Evolutionary conservation across 2,113 vertebrate species (phyloP), one percentile per base, ranked within the genome.

Genomic region (Phalacrocorax brasilianus): DNA sequence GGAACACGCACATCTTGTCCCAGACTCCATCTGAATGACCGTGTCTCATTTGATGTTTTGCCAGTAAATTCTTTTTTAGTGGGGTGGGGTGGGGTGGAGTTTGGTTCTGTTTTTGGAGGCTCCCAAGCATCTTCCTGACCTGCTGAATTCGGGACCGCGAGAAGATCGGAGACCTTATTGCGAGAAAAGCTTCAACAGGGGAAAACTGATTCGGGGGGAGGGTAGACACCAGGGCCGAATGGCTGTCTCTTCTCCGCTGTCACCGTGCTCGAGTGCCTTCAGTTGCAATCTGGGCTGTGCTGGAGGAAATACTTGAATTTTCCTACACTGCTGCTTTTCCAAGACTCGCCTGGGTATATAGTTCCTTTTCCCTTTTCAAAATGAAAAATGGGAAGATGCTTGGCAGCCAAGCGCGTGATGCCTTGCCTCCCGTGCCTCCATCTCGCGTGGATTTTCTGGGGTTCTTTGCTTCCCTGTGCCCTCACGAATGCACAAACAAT

Each of bases 201-300:
- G 44, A 61, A 84, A 52, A 47, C 26, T 73, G 83, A 73, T 33
- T n/a, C 65, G 66, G 63, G 89, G 83, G 63, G 82, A 70, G 71
- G 94, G 95, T 89, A 89, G 89, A 89, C 92, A 47, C 79, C 42
- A 44, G 2, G 66, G 73, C 96, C 53, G 42, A 94, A 58, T 83
- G 77, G 81, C 86, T 81, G 77, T 93, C 79, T 93, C 94, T 94
- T 94, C 95, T 97, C 95, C 59, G 88, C 72, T 71, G 94, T 97
- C 97, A 88, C 97, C 72, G 14, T 97, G 93, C 96, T 98, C 61
- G 95, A 98, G 98, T 98, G 98, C 98, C 98, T 99, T 99, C 97
- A 95, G 96, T 96, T 96, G 97, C 89, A 58, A 97, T 87, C 97
- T 96, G 94, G 94, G 97, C 98, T 97, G 93, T 97, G 97, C 97